These are phyloP conservation scores for Melanerpes formicivorus DNA, from an alignment of 2,113 vertebrate species.

Conservation along the genomic window DNA sequence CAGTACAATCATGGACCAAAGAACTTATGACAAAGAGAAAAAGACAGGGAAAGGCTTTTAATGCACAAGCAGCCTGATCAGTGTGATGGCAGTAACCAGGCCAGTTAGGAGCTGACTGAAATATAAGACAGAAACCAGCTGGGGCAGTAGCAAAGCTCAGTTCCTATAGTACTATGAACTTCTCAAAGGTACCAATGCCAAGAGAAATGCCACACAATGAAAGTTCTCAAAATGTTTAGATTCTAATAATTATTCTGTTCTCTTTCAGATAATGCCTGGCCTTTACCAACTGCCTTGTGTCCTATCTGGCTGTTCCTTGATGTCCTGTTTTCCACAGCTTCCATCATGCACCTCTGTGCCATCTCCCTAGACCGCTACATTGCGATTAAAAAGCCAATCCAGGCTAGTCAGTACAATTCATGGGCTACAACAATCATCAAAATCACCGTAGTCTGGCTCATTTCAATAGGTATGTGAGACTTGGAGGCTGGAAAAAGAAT, in stretches of 20 bases:
- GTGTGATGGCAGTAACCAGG: background rate
- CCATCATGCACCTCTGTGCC: constrained; percentile 98
- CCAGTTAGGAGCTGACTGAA: background rate
- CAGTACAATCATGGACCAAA: background rate
- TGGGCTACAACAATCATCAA: constrained; percentile 91
- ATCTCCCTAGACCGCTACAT: constrained; percentile 98
- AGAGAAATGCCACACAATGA: background rate
- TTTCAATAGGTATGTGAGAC: constrained; percentile 90
- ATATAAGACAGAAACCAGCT: background rate
- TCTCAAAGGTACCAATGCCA: background rate
- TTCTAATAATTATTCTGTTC: constrained; percentile 43
- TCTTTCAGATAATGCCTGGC: constrained; percentile 92
- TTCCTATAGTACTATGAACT: background rate
- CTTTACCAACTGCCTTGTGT: constrained; percentile 88
- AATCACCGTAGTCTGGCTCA: constrained; percentile 94
- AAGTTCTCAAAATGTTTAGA: background rate
- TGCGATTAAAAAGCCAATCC: constrained; percentile 97
- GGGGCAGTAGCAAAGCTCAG: background rate
- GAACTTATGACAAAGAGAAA: background rate
- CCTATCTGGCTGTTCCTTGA: constrained; percentile 98
- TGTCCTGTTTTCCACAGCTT: constrained; percentile 96
- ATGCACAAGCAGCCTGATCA: background rate
- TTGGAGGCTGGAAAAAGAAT: background rate
- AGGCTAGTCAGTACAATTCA: constrained; percentile 95
- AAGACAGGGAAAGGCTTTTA: background rate